phyloP scores from a whole-genome alignment of 2,113 vertebrate genomes.

The Triplophysa rosa region DNA sequence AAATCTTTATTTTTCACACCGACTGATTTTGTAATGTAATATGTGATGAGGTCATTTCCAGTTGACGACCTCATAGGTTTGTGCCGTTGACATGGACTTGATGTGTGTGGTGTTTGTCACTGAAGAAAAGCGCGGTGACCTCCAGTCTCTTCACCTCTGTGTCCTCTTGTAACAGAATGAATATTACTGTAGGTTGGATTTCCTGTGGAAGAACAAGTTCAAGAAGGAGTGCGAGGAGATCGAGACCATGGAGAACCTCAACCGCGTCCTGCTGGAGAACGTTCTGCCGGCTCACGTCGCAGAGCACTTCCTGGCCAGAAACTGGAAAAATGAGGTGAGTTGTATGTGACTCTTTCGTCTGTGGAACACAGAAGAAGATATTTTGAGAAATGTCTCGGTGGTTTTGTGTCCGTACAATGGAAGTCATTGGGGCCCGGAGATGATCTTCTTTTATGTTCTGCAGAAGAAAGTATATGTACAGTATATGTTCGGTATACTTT shows the following conservation, averaged over 20 bases:
- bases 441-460: too few relatives aligned
- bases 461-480: too few relatives aligned
- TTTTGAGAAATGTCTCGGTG: too few relatives aligned
- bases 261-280: constrained; percentile 94
- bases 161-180: constrained; percentile 99
- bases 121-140: constrained; percentile 84
- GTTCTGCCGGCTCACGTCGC: constrained; percentile 95
- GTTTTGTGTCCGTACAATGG: too few relatives aligned
- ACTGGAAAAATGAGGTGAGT: constrained; percentile 96
- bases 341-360: too few relatives aligned
- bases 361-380: too few relatives aligned
- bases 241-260: constrained; percentile 98
- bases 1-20: not conserved
- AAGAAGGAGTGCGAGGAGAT: constrained; percentile 99
- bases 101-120: constrained; percentile 71
- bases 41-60: too few relatives aligned
- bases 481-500: too few relatives aligned
- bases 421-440: not conserved
- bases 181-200: constrained; percentile 99
- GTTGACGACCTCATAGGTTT: not conserved
- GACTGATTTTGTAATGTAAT: not conserved
- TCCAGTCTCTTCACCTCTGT: constrained; percentile 88
- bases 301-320: constrained; percentile 95
- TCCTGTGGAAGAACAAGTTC: constrained; percentile 99
- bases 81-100: constrained; percentile 19